Percentiles rank a stretch among this genome's conserved stretches.
These are phyloP conservation scores for Drosophila pachea DNA, from an alignment of 1,140 invertebrate species.

Conservation along the genomic window DNA sequence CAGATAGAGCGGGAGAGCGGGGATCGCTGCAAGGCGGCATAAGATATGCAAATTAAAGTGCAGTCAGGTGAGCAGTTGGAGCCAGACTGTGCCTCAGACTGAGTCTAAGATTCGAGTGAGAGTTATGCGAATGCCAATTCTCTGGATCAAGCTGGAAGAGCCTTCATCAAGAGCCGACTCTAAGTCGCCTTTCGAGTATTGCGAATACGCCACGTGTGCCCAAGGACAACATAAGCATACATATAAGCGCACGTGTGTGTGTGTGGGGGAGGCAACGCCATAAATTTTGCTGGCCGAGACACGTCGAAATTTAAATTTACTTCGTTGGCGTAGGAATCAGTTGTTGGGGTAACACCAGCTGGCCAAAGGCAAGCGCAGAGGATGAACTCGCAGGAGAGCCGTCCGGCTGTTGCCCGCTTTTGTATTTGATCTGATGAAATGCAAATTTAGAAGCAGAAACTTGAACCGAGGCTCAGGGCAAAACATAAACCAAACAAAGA, in stretches of 20 bases:
- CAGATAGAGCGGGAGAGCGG: background rate
- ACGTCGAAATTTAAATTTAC: constrained; percentile 65
- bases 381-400: constrained; percentile 10
- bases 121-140: constrained; percentile 16
- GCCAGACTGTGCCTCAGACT: constrained; percentile 6
- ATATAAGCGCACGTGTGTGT: constrained; percentile 3
- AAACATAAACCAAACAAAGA: constrained; percentile 20
- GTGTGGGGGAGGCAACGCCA: constrained; percentile 33
- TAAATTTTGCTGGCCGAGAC: constrained; percentile 58
- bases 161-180: constrained; percentile 44
- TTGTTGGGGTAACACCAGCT: background rate
- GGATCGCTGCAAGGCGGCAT: constrained; percentile 30
- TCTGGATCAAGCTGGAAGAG: constrained; percentile 16
- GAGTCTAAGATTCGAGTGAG: constrained; percentile 6
- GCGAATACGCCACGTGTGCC: constrained; percentile 53
- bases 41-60: constrained; percentile 47
- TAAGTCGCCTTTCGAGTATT: constrained; percentile 35
- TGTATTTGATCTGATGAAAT: constrained; percentile 48
- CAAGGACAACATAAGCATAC: constrained; percentile 40
- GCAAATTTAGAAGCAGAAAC: constrained; percentile 61
- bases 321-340: constrained; percentile 41
- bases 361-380: background rate
- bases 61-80: constrained; percentile 39
- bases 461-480: constrained; percentile 40
- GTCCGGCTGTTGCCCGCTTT: constrained; percentile 24